Conservation (phyloP, 2,113 vertebrate genomes). For the Amia ocellicauda region DNA sequence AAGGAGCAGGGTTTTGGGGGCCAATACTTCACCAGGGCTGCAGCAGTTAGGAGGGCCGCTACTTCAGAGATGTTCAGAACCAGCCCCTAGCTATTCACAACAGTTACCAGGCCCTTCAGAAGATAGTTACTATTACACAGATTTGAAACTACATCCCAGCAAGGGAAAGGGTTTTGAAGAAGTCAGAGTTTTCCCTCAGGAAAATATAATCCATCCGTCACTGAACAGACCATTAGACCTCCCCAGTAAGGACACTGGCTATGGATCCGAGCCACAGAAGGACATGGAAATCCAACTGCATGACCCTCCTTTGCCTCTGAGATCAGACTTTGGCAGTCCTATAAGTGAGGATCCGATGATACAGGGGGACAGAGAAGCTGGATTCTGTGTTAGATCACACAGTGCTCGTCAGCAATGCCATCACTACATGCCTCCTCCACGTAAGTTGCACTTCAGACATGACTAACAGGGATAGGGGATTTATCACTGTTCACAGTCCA, state of each 20-base stretch:
- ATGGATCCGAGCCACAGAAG: not conserved
- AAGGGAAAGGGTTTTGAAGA: not conserved
- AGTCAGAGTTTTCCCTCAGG: not conserved
- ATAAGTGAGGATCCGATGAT: no score
- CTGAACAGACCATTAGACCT: not conserved
- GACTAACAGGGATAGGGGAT: no score
- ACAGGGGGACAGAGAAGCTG: no score
- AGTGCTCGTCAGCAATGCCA: not conserved
- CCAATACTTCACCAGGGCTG: no score
- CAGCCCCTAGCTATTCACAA: no score
- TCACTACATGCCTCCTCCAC: conserved; percentile 8
- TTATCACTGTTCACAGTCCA: no score
- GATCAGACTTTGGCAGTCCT: conserved; percentile 27
- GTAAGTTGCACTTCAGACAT: conserved; percentile 1
- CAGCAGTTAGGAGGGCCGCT: no score
- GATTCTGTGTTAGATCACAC: not conserved
- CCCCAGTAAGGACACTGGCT: not conserved
- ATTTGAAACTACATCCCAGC: not conserved
- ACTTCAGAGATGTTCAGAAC: no score
- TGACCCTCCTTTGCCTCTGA: conserved; percentile 50
- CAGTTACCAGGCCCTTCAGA: not conserved
- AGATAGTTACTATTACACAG: not conserved
- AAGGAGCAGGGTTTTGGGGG: not conserved
- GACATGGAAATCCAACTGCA: not conserved
- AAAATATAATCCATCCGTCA: not conserved